A percentile compares a stretch with the other conserved stretches of the same genome.
Evolutionary conservation across 2,888 invertebrate genomes (phyloP).

Genomic region (Flabesymbios commensalis): DNA sequence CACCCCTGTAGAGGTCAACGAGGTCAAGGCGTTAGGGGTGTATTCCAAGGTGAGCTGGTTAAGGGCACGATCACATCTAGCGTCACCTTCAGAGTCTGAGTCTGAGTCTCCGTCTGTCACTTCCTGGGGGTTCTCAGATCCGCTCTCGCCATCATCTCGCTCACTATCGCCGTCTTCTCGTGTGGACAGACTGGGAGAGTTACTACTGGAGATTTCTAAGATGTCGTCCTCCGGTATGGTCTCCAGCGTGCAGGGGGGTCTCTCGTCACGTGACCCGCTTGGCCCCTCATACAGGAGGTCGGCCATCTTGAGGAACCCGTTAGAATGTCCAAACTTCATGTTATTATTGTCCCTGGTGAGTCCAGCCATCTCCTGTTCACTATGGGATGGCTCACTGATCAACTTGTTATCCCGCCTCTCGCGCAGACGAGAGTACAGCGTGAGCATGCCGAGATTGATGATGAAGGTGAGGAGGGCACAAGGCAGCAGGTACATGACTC

Average conservation of each 20-base stretch:
- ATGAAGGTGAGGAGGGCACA: conserved; percentile 28
- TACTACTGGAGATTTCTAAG: conserved; percentile 11
- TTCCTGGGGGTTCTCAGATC: too few species aligned
- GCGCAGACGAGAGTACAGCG: conserved; percentile 21
- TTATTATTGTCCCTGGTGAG: conserved; percentile 2
- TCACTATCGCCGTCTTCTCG: background rate
- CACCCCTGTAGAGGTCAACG: background rate
- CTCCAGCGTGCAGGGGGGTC: conserved; percentile 24
- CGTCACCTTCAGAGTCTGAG: background rate
- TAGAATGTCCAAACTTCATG: background rate
- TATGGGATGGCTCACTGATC: conserved; percentile 16
- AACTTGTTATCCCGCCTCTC: conserved; percentile 10
- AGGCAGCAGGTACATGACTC: conserved; percentile 30
- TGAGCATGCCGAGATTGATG: conserved; percentile 32
- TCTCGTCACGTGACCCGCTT: conserved; percentile 5
- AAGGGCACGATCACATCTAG: background rate
- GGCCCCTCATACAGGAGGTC: conserved; percentile 5
- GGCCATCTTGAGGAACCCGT: background rate
- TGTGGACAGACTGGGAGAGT: background rate
- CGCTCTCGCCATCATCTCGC: too few species aligned
- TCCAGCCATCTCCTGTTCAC: conserved; percentile 24
- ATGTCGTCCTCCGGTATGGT: conserved; percentile 31
- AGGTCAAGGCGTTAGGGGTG: conserved; percentile 15
- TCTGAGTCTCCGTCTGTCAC: background rate
- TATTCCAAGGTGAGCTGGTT: conserved; percentile 9